Evolutionary conservation across 1,140 invertebrate genomes (phyloP).

Genomic region (Frieseomelitta varia): DNA sequence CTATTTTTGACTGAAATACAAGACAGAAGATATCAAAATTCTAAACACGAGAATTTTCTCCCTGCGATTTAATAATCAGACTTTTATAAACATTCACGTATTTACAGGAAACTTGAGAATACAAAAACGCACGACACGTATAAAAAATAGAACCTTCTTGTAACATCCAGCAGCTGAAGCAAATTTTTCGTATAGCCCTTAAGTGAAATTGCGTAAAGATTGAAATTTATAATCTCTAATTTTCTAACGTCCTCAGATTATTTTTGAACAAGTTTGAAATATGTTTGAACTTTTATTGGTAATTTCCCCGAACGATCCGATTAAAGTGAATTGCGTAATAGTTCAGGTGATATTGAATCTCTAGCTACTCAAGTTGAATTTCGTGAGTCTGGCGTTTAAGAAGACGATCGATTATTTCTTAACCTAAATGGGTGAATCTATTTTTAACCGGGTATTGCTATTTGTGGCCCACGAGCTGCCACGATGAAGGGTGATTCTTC

Average conservation of each 20-base stretch:
- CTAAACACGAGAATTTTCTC: too few relatives aligned
- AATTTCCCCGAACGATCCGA: background rate
- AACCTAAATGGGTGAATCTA: background rate
- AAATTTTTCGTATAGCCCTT: too few relatives aligned
- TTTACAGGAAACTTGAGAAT: too few relatives aligned
- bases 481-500: slow-evolving; percentile 33
- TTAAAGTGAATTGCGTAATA: background rate
- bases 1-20: background rate
- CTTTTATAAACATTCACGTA: too few relatives aligned
- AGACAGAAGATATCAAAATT: background rate
- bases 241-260: background rate
- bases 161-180: too few relatives aligned
- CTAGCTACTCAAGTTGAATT: background rate
- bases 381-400: background rate
- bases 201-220: too few relatives aligned
- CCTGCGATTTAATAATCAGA: too few relatives aligned
- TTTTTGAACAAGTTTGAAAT: rapidly evolving
- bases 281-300: background rate
- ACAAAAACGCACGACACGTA: too few relatives aligned
- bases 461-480: background rate
- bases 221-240: background rate
- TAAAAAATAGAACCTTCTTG: too few relatives aligned
- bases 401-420: background rate
- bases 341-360: background rate
- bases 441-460: slow-evolving; percentile 13